A percentile compares a stretch with the other conserved stretches of the same genome.
These are phyloP conservation scores for Rhagonycha fulva DNA, from an alignment of 2,888 invertebrate genomes.

Conservation along the genomic window DNA sequence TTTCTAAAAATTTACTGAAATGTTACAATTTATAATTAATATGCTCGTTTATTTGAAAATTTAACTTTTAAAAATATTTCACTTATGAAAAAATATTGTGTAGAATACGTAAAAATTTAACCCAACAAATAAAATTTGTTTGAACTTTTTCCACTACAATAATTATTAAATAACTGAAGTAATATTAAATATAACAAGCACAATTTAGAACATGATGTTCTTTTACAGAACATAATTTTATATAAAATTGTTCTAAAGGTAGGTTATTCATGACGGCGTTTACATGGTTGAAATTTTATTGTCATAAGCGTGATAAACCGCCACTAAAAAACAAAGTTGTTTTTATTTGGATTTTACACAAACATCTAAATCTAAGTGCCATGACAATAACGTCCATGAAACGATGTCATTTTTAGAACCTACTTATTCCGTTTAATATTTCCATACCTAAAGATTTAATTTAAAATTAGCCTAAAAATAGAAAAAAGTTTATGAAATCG, in stretches of 20 bases:
- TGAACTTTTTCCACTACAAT: not conserved
- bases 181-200: not conserved
- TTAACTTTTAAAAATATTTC: not conserved
- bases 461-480: not conserved
- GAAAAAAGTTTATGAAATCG: too few relatives aligned
- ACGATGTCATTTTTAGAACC: too few relatives aligned
- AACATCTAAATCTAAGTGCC: too few relatives aligned
- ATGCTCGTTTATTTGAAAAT: not conserved
- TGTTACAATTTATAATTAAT: not conserved
- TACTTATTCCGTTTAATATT: too few relatives aligned
- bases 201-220: not conserved
- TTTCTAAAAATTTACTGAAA: not conserved
- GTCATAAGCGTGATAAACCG: too few relatives aligned
- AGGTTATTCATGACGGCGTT: too few relatives aligned
- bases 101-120: not conserved
- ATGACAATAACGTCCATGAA: too few relatives aligned
- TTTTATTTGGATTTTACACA: too few relatives aligned
- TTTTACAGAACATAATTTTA: not conserved
- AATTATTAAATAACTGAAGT: not conserved
- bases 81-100: not conserved
- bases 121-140: not conserved
- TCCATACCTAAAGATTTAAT: not conserved
- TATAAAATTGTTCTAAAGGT: too few relatives aligned
- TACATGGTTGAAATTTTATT: too few relatives aligned
- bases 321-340: too few relatives aligned